Conservation (phyloP, 2,888 invertebrate genomes). For the Cerastis leucographa region DNA sequence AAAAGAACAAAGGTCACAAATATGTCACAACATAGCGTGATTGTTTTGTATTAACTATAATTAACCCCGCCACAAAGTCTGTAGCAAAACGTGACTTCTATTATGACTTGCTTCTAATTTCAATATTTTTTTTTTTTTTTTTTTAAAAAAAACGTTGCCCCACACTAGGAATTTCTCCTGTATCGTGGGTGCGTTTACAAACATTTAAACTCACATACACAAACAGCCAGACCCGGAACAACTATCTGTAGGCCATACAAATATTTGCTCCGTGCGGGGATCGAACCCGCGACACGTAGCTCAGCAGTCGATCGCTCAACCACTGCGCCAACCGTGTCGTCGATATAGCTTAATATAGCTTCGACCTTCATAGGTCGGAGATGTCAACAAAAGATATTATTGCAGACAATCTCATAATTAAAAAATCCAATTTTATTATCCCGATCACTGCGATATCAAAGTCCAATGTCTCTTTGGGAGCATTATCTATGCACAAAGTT, state of each 20-base stretch:
- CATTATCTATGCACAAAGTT: constrained; percentile 38
- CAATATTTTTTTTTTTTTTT: too few relatives aligned
- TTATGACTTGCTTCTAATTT: constrained; percentile 5
- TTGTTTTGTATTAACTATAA: constrained; percentile 15
- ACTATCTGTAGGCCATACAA: too few relatives aligned
- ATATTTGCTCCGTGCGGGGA: too few relatives aligned
- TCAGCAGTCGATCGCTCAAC: too few relatives aligned
- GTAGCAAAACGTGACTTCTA: neutral
- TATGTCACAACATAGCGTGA: neutral
- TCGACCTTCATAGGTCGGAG: neutral
- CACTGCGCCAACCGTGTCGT: too few relatives aligned
- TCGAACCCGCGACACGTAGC: too few relatives aligned
- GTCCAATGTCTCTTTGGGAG: constrained; percentile 6
- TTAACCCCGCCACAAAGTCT: neutral
- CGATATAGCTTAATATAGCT: too few relatives aligned
- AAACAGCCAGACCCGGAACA: too few relatives aligned
- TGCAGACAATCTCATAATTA: constrained; percentile 5
- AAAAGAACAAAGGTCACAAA: neutral
- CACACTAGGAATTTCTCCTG: too few relatives aligned
- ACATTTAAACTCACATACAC: too few relatives aligned
- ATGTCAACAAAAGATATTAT: neutral
- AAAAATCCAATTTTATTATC: constrained; percentile 16
- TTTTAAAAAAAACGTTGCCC: too few relatives aligned
- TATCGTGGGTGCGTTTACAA: too few relatives aligned
- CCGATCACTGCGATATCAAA: constrained; percentile 1